Percentiles rank a stretch among this genome's conserved stretches.
These are phyloP conservation scores for Pyrrhosoma nymphula DNA, from an alignment of 2,888 invertebrate genomes.

Conservation along the genomic window DNA sequence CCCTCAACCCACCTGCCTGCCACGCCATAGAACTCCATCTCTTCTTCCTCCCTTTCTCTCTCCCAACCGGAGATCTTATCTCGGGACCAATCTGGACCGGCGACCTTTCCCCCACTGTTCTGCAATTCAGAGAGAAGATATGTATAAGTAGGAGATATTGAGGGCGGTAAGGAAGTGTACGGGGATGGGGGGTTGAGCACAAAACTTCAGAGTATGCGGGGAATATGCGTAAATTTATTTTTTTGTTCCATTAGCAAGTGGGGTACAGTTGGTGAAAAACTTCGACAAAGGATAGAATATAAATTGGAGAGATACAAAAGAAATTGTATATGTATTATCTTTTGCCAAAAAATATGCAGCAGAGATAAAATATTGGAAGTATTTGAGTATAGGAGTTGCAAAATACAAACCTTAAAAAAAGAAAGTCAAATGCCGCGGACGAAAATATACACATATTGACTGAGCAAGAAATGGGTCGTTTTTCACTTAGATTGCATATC, in stretches of 20 bases:
- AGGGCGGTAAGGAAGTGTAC: not conserved
- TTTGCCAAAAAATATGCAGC: too few relatives aligned
- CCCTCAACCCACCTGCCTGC: not conserved
- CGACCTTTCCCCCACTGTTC: constrained; percentile 66
- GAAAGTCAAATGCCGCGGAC: too few relatives aligned
- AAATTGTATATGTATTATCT: not conserved
- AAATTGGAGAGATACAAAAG: not conserved
- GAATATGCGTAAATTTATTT: not conserved
- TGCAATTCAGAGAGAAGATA: constrained; percentile 66
- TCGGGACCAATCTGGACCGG: constrained; percentile 28
- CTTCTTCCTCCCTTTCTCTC: not conserved
- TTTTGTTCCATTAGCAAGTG: not conserved
- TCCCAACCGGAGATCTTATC: constrained; percentile 43
- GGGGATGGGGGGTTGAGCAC: constrained; percentile 1
- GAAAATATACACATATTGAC: too few relatives aligned
- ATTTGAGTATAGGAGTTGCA: too few relatives aligned
- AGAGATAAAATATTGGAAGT: too few relatives aligned
- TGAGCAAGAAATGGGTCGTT: too few relatives aligned
- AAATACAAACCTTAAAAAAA: too few relatives aligned
- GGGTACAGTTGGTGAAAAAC: not conserved
- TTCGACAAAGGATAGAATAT: not conserved
- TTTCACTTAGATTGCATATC: too few relatives aligned
- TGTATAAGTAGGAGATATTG: constrained; percentile 63
- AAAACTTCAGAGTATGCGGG: not conserved
- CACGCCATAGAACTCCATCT: not conserved